Conservation (phyloP, 2,797 vertebrate species). For the Coregonus ussuriensis region DNA sequence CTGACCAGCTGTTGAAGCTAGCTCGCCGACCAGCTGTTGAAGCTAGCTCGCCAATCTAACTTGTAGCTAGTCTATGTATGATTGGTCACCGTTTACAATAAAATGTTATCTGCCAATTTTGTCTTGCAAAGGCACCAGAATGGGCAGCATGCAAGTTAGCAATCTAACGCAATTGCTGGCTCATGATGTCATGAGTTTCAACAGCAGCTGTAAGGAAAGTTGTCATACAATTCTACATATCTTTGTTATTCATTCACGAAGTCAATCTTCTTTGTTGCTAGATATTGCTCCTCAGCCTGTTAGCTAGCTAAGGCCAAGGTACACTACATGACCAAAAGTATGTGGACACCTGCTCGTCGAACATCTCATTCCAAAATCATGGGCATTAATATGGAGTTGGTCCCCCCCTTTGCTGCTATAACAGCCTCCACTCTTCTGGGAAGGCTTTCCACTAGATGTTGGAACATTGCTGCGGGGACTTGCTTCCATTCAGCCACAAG, state of each 20-base stretch:
- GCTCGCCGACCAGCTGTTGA: conserved; percentile 48
- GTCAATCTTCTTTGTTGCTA: neutral
- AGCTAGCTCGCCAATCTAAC: conserved; percentile 38
- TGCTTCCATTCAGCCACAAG: no score
- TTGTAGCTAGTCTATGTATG: neutral
- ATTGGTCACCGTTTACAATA: neutral
- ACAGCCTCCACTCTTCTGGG: no score
- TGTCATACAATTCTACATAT: neutral
- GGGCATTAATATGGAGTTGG: no score
- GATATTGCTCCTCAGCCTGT: neutral
- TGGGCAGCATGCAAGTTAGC: neutral
- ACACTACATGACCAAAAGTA: neutral
- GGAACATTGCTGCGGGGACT: no score
- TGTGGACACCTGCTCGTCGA: no score
- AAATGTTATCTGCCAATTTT: neutral
- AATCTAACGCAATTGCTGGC: neutral
- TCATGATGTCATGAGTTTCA: neutral
- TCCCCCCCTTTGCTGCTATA: no score
- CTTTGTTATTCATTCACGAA: neutral
- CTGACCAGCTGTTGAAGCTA: conserved; percentile 50
- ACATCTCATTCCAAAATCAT: no score
- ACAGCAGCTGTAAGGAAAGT: neutral
- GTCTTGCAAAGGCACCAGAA: neutral
- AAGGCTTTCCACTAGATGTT: no score
- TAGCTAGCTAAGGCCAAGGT: neutral